Conservation (phyloP, 2,797 vertebrate genomes). For the Sparidentex hasta region DNA sequence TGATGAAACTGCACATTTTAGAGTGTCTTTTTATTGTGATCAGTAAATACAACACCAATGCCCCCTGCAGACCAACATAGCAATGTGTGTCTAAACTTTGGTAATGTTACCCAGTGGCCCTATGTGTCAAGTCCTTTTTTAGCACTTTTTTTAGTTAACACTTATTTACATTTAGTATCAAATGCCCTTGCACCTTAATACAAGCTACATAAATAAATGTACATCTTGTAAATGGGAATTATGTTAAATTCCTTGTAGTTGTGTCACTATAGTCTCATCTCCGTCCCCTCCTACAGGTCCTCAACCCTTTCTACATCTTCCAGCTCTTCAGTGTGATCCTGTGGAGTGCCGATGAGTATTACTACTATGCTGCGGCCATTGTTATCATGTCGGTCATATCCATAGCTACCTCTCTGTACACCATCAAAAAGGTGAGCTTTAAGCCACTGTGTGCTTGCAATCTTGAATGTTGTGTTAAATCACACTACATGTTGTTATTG, state of each 20-base stretch:
- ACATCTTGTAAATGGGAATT: background rate
- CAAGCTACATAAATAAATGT: background rate
- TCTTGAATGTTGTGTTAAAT: background rate
- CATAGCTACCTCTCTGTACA: conserved; percentile 97
- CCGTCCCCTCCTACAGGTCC: conserved; percentile 88
- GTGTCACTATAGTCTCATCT: background rate
- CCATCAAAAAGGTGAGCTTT: conserved; percentile 94
- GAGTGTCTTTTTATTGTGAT: no score
- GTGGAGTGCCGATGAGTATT: conserved; percentile 96
- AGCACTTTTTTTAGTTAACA: background rate
- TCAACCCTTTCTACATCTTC: conserved; percentile 99
- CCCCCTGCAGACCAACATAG: background rate
- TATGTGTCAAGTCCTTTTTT: background rate
- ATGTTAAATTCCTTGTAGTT: background rate
- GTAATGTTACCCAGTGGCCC: background rate
- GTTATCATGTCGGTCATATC: conserved; percentile 98
- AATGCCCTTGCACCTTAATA: background rate
- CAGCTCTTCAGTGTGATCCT: conserved; percentile 99
- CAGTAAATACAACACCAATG: conserved; percentile 5
- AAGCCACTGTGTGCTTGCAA: background rate
- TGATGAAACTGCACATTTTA: no score
- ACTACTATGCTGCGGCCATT: conserved; percentile 97
- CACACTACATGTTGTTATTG: background rate
- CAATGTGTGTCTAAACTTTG: background rate
- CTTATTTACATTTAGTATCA: background rate